A percentile compares a stretch with the other conserved stretches of the same genome.
Evolutionary conservation across 2,113 vertebrate species (phyloP).

Genomic region (Varanus salvator): DNA sequence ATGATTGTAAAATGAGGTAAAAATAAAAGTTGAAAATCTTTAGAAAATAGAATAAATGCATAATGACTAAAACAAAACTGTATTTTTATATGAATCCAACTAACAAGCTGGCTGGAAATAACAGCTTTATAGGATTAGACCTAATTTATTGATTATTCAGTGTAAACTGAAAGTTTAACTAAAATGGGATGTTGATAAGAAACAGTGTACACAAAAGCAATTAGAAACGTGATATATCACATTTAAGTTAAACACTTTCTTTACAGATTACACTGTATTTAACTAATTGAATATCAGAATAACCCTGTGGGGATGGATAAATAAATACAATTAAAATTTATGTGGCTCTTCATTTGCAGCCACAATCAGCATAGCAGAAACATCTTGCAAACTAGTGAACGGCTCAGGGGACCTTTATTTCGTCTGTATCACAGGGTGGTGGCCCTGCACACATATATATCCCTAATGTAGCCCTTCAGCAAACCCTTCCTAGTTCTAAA

Average conservation of each 20-base stretch:
- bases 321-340: neutral
- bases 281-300: neutral
- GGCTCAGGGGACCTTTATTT: neutral
- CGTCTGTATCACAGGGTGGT: neutral
- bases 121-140: neutral
- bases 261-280: neutral
- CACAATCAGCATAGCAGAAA: neutral
- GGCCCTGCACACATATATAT: neutral
- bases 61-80: neutral
- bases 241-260: neutral
- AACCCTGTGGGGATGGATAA: neutral
- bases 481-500: neutral
- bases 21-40: neutral
- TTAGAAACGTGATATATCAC: neutral
- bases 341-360: neutral
- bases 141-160: slow-evolving; percentile 19
- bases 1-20: neutral
- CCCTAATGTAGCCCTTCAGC: neutral
- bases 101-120: neutral
- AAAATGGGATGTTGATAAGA: neutral
- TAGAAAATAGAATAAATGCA: neutral
- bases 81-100: neutral
- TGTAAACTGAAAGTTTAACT: neutral
- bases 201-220: neutral
- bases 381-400: neutral